phyloP scores from a whole-genome alignment of 2,797 vertebrate species.

The Oophaga sylvatica region DNA sequence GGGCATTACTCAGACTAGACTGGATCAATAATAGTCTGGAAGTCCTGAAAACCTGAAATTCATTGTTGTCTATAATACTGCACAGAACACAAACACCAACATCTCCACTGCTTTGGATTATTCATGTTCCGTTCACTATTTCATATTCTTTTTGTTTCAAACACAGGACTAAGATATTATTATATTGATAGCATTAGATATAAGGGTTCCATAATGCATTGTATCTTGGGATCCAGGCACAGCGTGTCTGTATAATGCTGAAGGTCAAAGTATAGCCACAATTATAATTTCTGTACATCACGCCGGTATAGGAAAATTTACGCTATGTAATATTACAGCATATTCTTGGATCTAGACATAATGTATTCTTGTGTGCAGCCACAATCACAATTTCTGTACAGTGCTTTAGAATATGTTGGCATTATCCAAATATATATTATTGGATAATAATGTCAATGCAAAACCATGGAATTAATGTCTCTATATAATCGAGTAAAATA shows the following conservation, averaged over 20 bases:
- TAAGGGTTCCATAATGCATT: neutral
- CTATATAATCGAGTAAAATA: no score
- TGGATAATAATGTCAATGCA: neutral
- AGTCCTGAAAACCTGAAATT: slow-evolving; percentile 32
- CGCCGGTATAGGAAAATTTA: no score
- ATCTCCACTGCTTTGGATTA: neutral
- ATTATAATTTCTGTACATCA: neutral
- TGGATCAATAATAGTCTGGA: slow-evolving; percentile 52
- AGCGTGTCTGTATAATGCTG: neutral
- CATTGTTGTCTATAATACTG: slow-evolving; percentile 37
- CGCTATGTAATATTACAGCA: no score
- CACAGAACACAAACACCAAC: slow-evolving; percentile 20
- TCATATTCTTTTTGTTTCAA: neutral
- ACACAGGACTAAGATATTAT: neutral
- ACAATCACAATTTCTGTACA: neutral
- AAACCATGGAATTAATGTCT: no score
- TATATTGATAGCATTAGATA: neutral
- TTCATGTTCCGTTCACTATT: neutral
- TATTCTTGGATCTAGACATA: no score
- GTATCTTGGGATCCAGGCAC: neutral
- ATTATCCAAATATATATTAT: neutral
- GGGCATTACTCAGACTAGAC: slow-evolving; percentile 23
- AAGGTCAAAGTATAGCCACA: neutral
- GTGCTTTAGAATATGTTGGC: no score
- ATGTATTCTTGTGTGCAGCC: neutral